These are phyloP conservation scores for Philaethria dido DNA, from an alignment of 2,888 invertebrate genomes.

Conservation along the genomic window DNA sequence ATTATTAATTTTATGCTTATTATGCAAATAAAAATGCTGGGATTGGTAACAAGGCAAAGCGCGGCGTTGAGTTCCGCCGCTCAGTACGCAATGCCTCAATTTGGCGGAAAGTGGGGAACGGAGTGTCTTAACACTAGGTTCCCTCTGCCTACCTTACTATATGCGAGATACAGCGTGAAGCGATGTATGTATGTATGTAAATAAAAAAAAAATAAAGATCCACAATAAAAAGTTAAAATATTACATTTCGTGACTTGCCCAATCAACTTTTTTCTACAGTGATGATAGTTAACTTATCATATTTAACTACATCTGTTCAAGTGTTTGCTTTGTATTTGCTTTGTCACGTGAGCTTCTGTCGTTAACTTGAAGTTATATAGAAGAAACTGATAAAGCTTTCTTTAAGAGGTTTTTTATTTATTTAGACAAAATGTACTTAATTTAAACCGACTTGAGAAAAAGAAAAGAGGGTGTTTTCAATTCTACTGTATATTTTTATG, in stretches of 20 bases:
- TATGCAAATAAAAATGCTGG: too few relatives aligned
- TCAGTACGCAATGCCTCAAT: too few relatives aligned
- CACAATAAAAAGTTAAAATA: conserved; percentile 40
- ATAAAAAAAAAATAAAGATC: background rate
- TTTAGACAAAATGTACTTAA: too few relatives aligned
- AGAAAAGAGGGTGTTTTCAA: too few relatives aligned
- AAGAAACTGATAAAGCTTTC: background rate
- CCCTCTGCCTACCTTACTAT: background rate
- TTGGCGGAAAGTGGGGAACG: too few relatives aligned
- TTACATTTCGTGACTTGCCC: conserved; percentile 37
- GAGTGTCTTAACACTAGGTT: background rate
- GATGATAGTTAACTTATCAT: conserved; percentile 21
- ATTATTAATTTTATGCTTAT: too few relatives aligned
- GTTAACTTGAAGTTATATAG: background rate
- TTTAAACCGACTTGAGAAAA: too few relatives aligned
- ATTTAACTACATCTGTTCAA: conserved; percentile 17
- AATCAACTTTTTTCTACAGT: conserved; percentile 25
- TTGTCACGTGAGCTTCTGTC: conserved; percentile 20
- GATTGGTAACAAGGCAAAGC: too few relatives aligned
- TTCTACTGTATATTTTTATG: too few relatives aligned
- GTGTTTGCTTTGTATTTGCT: conserved; percentile 10
- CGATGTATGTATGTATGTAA: too few relatives aligned
- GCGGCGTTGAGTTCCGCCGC: too few relatives aligned
- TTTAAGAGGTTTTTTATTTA: too few relatives aligned
- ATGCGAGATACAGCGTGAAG: background rate